Percentiles rank a stretch among this genome's conserved stretches.
Conservation (phyloP, 2,888 invertebrate genomes). For the Mythimna lalbum region DNA sequence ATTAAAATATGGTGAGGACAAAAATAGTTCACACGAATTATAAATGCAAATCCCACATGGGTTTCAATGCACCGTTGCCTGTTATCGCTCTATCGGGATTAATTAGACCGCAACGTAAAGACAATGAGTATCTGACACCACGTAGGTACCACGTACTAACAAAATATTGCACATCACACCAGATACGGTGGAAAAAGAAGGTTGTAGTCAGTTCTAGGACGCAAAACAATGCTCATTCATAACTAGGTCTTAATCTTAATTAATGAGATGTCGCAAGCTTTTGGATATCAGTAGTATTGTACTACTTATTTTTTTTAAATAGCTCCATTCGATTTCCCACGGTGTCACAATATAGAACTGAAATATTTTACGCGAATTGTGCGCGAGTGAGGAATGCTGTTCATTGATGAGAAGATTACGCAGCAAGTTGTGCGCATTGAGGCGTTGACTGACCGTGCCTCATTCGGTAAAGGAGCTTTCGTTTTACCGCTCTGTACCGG, state of each 20-base stretch:
- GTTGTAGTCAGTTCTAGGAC: constrained; percentile 64
- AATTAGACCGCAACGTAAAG: constrained; percentile 69
- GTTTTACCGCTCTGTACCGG: constrained; percentile 40
- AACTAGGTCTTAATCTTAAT: constrained; percentile 62
- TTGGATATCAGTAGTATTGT: constrained; percentile 48
- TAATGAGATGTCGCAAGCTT: constrained; percentile 66
- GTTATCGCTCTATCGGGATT: constrained; percentile 68
- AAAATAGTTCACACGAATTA: constrained; percentile 43
- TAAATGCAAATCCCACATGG: constrained; percentile 50
- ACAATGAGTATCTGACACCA: constrained; percentile 66
- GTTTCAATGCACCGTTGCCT: constrained; percentile 55
- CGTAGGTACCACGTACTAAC: constrained; percentile 56
- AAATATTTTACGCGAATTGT: constrained; percentile 49
- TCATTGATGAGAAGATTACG: constrained; percentile 63
- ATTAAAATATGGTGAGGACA: constrained; percentile 1
- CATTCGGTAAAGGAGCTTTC: constrained; percentile 54
- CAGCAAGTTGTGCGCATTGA: constrained; percentile 29
- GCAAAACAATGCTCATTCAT: constrained; percentile 69
- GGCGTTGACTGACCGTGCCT: constrained; percentile 30
- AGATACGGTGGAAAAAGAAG: constrained; percentile 54
- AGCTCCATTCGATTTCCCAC: constrained; percentile 57
- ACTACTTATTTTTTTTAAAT: constrained; percentile 53
- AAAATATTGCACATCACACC: constrained; percentile 66
- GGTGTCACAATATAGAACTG: constrained; percentile 47
- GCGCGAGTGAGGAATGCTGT: constrained; percentile 38